Percentiles rank a stretch among this genome's conserved stretches.
These are phyloP conservation scores for Atta texana DNA, from an alignment of 1,140 invertebrate species.

Conservation along the genomic window DNA sequence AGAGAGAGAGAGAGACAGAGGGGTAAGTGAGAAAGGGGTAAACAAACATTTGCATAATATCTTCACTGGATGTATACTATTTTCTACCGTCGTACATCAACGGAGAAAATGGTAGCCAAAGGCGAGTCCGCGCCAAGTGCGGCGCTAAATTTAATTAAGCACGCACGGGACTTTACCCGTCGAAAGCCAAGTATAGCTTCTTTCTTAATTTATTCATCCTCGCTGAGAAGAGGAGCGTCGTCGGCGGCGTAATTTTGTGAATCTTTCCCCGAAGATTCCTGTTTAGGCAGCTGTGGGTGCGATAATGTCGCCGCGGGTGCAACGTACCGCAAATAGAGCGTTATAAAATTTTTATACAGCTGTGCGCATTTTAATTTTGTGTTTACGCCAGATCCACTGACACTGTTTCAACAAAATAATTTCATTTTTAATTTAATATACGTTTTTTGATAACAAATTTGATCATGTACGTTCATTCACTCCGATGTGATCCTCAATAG, in stretches of 20 bases:
- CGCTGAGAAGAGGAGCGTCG: background rate
- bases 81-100: conserved; percentile 10
- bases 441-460: conserved; percentile 11
- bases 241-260: conserved; percentile 31
- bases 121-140: conserved; percentile 29
- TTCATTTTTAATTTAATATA: conserved; percentile 26
- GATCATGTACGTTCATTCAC: background rate
- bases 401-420: background rate
- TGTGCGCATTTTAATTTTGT: conserved; percentile 19
- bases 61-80: conserved; percentile 31
- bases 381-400: background rate
- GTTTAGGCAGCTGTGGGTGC: background rate
- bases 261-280: conserved; percentile 31
- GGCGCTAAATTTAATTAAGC: conserved; percentile 67
- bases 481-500: background rate
- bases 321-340: background rate
- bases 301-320: background rate
- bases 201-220: conserved; percentile 60
- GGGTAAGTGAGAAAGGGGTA: background rate
- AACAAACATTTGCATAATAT: conserved; percentile 61
- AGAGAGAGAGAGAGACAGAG: background rate
- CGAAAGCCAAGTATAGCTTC: conserved; percentile 27
- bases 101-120: background rate
- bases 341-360: conserved; percentile 31
- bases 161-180: conserved; percentile 34